phyloP scores from a whole-genome alignment of 2,797 vertebrate species.

The Sciaenops ocellatus region DNA sequence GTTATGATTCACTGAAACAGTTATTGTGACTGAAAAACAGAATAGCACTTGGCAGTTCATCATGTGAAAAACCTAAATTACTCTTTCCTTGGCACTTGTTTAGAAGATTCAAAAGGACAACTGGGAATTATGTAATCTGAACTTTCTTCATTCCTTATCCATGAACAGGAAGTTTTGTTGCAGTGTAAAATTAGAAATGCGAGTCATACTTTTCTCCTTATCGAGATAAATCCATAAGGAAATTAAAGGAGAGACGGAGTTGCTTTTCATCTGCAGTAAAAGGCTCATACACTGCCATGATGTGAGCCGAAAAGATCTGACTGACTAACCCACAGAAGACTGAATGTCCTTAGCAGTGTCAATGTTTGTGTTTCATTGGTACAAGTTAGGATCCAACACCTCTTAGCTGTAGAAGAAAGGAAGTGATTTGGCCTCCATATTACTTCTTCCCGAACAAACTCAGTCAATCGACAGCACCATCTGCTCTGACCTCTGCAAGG shows the following conservation, averaged over 20 bases:
- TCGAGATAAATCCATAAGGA: slow-evolving; percentile 33
- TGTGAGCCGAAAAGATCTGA: slow-evolving; percentile 31
- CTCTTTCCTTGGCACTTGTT: slow-evolving; percentile 52
- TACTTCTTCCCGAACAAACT: slow-evolving; percentile 12
- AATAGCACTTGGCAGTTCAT: slow-evolving; percentile 26
- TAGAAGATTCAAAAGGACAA: slow-evolving; percentile 51
- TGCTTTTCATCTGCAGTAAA: slow-evolving; percentile 28
- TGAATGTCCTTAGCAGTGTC: not conserved
- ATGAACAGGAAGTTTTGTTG: slow-evolving; percentile 55
- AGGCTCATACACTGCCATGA: not conserved
- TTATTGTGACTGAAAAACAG: slow-evolving; percentile 38
- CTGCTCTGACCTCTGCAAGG: slow-evolving; percentile 42
- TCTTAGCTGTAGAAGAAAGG: slow-evolving; percentile 17
- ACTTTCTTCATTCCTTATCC: slow-evolving; percentile 46
- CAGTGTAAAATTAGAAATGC: slow-evolving; percentile 58
- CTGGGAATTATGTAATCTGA: slow-evolving; percentile 63
- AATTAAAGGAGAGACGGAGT: slow-evolving; percentile 4
- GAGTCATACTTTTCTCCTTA: slow-evolving; percentile 49
- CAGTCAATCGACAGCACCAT: slow-evolving; percentile 36
- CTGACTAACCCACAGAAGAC: not conserved
- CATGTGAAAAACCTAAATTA: slow-evolving; percentile 50
- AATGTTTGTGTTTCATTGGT: not conserved
- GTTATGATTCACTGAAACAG: slow-evolving; percentile 32
- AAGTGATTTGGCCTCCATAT: slow-evolving; percentile 6
- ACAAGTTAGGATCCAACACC: slow-evolving; percentile 21